Percentiles rank a stretch among this genome's conserved stretches.
Conservation (phyloP, 1,140 invertebrate species). For the Neodiprion virginianus region DNA sequence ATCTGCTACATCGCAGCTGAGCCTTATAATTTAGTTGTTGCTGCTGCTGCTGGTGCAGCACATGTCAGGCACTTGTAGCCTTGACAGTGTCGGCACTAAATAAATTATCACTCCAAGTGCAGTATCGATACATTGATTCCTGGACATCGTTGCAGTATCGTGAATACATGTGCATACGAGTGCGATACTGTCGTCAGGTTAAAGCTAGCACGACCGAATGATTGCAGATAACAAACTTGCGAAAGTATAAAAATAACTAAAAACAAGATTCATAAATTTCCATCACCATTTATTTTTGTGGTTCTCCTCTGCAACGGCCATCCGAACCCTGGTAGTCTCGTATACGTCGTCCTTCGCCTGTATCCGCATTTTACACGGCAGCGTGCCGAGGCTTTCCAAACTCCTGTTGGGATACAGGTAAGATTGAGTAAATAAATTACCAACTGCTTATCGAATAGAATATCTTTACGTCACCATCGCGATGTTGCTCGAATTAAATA, state of each 20-base stretch:
- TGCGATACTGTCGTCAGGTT: not conserved
- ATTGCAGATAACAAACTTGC: no score
- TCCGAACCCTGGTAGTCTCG: slow-evolving; percentile 86
- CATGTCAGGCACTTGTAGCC: slow-evolving; percentile 41
- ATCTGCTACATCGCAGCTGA: no score
- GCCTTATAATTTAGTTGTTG: not conserved
- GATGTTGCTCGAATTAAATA: no score
- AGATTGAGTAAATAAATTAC: not conserved
- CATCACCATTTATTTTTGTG: slow-evolving; percentile 90
- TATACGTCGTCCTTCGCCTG: slow-evolving; percentile 95
- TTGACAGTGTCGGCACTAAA: slow-evolving; percentile 40
- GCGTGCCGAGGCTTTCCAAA: slow-evolving; percentile 81
- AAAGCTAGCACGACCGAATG: not conserved
- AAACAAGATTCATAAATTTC: slow-evolving; percentile 8
- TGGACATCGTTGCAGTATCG: not conserved
- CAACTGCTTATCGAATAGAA: not conserved
- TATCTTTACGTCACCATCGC: no score
- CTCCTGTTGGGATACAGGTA: slow-evolving; percentile 51
- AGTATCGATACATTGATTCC: slow-evolving; percentile 23
- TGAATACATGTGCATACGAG: not conserved
- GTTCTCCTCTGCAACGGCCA: slow-evolving; percentile 88
- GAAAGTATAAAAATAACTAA: not conserved
- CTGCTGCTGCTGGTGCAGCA: slow-evolving; percentile 20
- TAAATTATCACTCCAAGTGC: slow-evolving; percentile 35
- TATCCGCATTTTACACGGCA: slow-evolving; percentile 86